These are phyloP conservation scores for Venustoraphidia nigricollis DNA, from an alignment of 2,888 invertebrate genomes.

Conservation along the genomic window DNA sequence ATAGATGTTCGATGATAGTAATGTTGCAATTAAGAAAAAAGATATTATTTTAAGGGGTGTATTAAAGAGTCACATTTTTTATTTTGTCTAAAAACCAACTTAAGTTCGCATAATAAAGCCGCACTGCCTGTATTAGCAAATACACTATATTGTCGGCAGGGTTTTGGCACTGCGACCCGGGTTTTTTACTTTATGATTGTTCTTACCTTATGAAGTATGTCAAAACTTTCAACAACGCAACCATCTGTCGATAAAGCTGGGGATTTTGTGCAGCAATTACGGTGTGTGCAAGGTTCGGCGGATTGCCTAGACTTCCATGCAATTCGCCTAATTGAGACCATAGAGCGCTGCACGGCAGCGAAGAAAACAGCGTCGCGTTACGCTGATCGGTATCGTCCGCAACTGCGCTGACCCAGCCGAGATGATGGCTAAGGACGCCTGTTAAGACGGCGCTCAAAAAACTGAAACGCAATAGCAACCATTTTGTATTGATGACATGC, in stretches of 20 bases:
- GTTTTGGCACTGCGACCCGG: too few relatives aligned
- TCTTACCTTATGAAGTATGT: conserved; percentile 60
- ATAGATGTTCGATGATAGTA: too few relatives aligned
- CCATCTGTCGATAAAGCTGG: conserved; percentile 46
- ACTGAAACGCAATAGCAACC: conserved; percentile 37
- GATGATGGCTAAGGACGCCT: conserved; percentile 75
- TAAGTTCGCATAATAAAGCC: too few relatives aligned
- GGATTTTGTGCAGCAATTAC: conserved; percentile 58
- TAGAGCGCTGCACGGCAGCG: conserved; percentile 64
- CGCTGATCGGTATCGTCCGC: not conserved
- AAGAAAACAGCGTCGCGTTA: conserved; percentile 20
- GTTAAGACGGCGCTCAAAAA: conserved; percentile 82
- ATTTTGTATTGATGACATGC: conserved; percentile 1
- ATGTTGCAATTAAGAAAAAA: too few relatives aligned
- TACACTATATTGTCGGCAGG: too few relatives aligned
- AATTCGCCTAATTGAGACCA: conserved; percentile 83
- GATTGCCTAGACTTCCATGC: conserved; percentile 70
- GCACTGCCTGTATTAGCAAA: too few relatives aligned
- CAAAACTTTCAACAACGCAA: conserved; percentile 58
- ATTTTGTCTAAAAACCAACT: too few relatives aligned
- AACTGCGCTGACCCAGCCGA: conserved; percentile 82
- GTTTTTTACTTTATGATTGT: too few relatives aligned
- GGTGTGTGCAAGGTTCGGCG: conserved; percentile 61
- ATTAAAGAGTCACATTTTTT: too few relatives aligned
- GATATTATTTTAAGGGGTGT: too few relatives aligned